Evolutionary conservation across 2,888 invertebrate genomes (phyloP).

Genomic region (Gari tellinella): DNA sequence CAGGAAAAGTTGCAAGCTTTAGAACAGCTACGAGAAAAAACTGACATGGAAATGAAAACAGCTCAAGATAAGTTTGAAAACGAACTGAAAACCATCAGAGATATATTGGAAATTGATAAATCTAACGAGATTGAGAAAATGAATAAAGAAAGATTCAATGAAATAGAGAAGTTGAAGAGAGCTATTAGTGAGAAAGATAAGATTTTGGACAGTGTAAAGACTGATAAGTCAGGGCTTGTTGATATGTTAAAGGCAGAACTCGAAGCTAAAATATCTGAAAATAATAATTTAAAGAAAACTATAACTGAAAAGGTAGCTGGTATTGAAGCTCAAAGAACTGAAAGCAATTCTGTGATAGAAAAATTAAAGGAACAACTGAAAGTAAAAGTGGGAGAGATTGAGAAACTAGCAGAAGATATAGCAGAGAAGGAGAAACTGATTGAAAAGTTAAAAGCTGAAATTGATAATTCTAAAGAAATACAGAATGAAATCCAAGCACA

Average conservation of each 20-base stretch:
- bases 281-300: not conserved
- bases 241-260: slow-evolving; percentile 2
- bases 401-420: not conserved
- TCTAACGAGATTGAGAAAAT: slow-evolving; percentile 54
- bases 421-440: slow-evolving; percentile 5
- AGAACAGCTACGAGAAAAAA: slow-evolving; percentile 25
- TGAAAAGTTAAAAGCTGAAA: slow-evolving; percentile 16
- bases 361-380: not conserved
- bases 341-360: not conserved
- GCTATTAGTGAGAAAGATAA: slow-evolving; percentile 26
- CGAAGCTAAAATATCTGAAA: not conserved
- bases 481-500: slow-evolving; percentile 24
- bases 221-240: not conserved
- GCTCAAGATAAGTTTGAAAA: slow-evolving; percentile 43
- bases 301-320: not conserved
- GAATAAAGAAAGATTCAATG: slow-evolving; percentile 51
- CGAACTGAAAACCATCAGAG: slow-evolving; percentile 48
- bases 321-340: slow-evolving; percentile 14
- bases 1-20: slow-evolving; percentile 21
- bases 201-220: not conserved
- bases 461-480: slow-evolving; percentile 35
- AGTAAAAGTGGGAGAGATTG: not conserved
- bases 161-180: slow-evolving; percentile 55
- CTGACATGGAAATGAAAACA: slow-evolving; percentile 20
- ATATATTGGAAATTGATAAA: slow-evolving; percentile 54